Evolutionary conservation across 2,797 vertebrate species (phyloP).

Genomic region (Erpetoichthys calabaricus): DNA sequence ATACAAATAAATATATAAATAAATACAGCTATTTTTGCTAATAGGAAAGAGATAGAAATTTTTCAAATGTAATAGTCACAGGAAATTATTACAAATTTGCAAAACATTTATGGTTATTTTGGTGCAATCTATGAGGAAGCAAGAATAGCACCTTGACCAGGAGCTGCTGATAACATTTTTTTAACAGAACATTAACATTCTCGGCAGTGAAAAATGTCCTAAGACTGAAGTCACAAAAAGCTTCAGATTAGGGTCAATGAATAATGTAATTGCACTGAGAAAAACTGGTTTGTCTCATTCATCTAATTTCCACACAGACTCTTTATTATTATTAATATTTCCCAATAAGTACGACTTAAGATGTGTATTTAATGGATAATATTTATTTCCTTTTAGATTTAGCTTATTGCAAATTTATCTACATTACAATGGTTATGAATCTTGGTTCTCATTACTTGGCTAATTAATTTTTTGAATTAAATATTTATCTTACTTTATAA

Average conservation of each 20-base stretch:
- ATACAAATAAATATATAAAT: no score
- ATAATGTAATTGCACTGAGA: slow-evolving; percentile 41
- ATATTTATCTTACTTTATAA: slow-evolving; percentile 48
- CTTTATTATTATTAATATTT: slow-evolving; percentile 37
- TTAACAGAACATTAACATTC: slow-evolving; percentile 48
- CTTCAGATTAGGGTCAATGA: slow-evolving; percentile 50
- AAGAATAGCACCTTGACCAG: no score
- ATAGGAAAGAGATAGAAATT: no score
- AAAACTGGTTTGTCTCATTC: slow-evolving; percentile 42
- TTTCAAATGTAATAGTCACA: no score
- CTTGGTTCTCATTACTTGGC: slow-evolving; percentile 41
- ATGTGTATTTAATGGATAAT: slow-evolving; percentile 40
- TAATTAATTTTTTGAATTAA: slow-evolving; percentile 55
- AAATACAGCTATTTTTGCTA: no score
- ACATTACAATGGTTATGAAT: slow-evolving; percentile 39
- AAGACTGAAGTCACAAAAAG: slow-evolving; percentile 41
- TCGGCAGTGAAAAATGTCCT: slow-evolving; percentile 51
- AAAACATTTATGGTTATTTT: no score
- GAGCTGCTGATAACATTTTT: slow-evolving; percentile 10
- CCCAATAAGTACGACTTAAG: slow-evolving; percentile 42
- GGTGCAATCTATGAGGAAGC: no score
- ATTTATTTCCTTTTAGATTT: slow-evolving; percentile 47
- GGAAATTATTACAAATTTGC: no score
- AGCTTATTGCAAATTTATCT: slow-evolving; percentile 47
- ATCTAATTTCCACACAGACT: slow-evolving; percentile 30